Evolutionary conservation across 53 echinoderm and acorn worm genomes (phyloP), one percentile per base, ranked within the genome.

Genomic region (Crossaster papposus): DNA sequence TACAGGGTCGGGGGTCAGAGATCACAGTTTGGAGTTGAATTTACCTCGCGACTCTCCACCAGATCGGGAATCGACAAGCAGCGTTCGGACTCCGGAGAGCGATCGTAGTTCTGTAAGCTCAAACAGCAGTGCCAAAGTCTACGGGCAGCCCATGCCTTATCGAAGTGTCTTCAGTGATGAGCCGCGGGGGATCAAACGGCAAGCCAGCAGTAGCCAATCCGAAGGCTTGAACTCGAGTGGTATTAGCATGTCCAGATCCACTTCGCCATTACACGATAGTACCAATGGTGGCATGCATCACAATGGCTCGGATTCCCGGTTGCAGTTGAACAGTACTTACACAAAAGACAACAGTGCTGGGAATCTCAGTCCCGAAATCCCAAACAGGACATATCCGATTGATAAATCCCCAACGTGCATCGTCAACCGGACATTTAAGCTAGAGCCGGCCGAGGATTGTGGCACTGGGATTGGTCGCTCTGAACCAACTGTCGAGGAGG

Each of bases 161-260:
- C 89, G 83, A 68, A 94, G 94, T 72, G 91, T 94, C 22, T 94
- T 94, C 78, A 78, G 81, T 9, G 91, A 94, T 53, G 94, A 94
- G 32, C 91, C 86, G 20, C 64, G 94, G 34, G 94, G 94, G 22
- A 52, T 94, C 77, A 94, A 94, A 62, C 89, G 94, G 17, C 94
- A 94, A 70, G 94, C 86, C 44, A 94, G 94, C 72, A 94, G 94
- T 65, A 94, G 91, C 65, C 94, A 91, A 65, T 94, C 94, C 0
- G 94, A 91, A 35, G 90, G 83, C 23, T 77, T 83, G 29, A 82
- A 77, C 52, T 90, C 90, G 33, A 90, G 90, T 12, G 83, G 90
- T 1, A 83, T 90, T 51, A 90, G 90, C 78, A 74, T 83, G 63
- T 81, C 90, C 52, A 81, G 90, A 72, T 75, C 90, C 6, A 76